These are phyloP conservation scores for Epinephelus cyanopodus DNA, from an alignment of 2,113 vertebrate species.

Conservation along the genomic window DNA sequence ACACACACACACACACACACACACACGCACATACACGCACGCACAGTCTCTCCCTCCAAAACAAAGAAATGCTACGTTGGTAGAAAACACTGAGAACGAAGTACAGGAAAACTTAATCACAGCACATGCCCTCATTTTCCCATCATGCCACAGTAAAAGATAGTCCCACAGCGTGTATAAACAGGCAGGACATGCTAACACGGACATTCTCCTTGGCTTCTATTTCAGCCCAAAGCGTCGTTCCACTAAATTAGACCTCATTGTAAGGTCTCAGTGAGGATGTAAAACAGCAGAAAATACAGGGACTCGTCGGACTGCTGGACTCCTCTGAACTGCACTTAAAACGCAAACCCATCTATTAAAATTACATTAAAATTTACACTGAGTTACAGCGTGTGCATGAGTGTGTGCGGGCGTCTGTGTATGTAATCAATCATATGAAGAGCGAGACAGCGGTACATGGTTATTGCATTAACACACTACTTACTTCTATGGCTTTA, in stretches of 20 bases:
- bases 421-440: slow-evolving; percentile 70
- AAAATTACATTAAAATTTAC: slow-evolving; percentile 60
- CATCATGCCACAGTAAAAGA: slow-evolving; percentile 64
- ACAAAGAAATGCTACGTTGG: slow-evolving; percentile 20
- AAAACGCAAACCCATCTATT: slow-evolving; percentile 68
- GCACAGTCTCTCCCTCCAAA: slow-evolving; percentile 10
- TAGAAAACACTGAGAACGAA: slow-evolving; percentile 30
- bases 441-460: slow-evolving; percentile 64
- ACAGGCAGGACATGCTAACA: slow-evolving; percentile 57
- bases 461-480: slow-evolving; percentile 74
- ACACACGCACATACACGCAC: not conserved
- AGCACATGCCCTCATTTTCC: slow-evolving; percentile 56
- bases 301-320: slow-evolving; percentile 32
- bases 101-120: slow-evolving; percentile 51
- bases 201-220: slow-evolving; percentile 55
- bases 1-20: not conserved
- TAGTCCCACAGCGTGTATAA: slow-evolving; percentile 57
- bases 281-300: slow-evolving; percentile 69
- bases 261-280: slow-evolving; percentile 58
- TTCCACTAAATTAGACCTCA: slow-evolving; percentile 69
- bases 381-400: slow-evolving; percentile 24
- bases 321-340: slow-evolving; percentile 61
- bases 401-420: slow-evolving; percentile 56
- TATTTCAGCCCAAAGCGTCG: slow-evolving; percentile 42
- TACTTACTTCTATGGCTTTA: slow-evolving; percentile 56